Percentiles rank a stretch among this genome's conserved stretches.
phyloP scores from a whole-genome alignment of 2,113 vertebrate genomes.

The Natator depressus region DNA sequence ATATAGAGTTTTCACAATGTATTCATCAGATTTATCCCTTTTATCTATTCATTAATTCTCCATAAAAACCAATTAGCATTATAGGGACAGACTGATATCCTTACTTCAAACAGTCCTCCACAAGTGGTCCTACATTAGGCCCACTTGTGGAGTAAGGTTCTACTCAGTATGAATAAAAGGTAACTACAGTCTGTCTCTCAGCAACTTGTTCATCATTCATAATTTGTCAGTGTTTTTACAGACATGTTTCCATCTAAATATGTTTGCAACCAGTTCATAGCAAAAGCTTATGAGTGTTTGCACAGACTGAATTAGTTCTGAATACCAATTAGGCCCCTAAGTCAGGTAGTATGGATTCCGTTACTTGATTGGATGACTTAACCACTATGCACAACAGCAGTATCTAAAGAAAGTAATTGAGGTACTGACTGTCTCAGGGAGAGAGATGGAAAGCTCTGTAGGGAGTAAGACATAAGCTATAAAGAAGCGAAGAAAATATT shows the following conservation, averaged over 20 bases:
- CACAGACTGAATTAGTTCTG: not conserved
- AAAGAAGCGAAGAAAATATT: too few species aligned
- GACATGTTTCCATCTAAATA: not conserved
- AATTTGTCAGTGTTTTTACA: not conserved
- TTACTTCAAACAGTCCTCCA: not conserved
- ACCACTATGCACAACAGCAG: not conserved
- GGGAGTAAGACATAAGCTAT: not conserved
- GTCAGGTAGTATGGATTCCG: accelerated
- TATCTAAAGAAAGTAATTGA: not conserved
- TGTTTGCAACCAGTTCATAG: not conserved
- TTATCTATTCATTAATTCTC: not conserved
- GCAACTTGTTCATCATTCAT: not conserved
- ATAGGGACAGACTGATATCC: not conserved
- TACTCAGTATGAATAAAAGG: not conserved
- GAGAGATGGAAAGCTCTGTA: not conserved
- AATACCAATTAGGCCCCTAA: not conserved
- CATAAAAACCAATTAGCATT: not conserved
- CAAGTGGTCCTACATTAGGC: not conserved
- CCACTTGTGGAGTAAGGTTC: not conserved
- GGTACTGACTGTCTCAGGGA: accelerated
- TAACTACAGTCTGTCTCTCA: not conserved
- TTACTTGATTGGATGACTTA: not conserved
- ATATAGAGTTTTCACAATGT: not conserved
- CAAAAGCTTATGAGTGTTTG: not conserved
- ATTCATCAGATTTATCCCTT: not conserved